These are phyloP conservation scores for Mallotus villosus DNA, from an alignment of 2,797 vertebrate species.

Conservation along the genomic window DNA sequence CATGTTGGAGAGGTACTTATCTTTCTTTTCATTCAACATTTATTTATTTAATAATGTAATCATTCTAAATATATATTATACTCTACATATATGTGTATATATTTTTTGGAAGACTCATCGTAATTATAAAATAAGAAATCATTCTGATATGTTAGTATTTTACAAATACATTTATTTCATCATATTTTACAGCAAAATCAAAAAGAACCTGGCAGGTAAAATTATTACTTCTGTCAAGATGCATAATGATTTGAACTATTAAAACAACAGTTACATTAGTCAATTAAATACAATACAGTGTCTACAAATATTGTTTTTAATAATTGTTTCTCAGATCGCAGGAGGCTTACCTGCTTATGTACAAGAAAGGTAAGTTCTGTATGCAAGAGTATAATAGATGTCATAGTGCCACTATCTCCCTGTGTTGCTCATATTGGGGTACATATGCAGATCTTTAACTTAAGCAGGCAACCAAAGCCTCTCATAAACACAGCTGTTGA, in stretches of 20 bases:
- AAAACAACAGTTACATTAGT: background rate
- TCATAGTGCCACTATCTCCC: too few relatives aligned
- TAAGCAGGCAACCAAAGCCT: too few relatives aligned
- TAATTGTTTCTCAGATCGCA: constrained; percentile 30
- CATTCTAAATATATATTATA: too few relatives aligned
- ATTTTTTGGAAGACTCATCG: background rate
- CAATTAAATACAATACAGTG: background rate
- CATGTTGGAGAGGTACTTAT: constrained; percentile 47
- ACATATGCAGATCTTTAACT: too few relatives aligned
- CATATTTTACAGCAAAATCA: too few relatives aligned
- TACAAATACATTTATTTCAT: background rate
- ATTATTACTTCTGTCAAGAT: background rate
- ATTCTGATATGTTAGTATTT: background rate
- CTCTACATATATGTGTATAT: too few relatives aligned
- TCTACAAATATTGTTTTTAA: too few relatives aligned
- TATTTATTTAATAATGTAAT: background rate
- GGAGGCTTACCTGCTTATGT: constrained; percentile 66
- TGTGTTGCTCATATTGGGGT: too few relatives aligned
- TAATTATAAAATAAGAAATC: background rate
- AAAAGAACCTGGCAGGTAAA: too few relatives aligned
- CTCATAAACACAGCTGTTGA: too few relatives aligned
- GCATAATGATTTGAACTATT: background rate
- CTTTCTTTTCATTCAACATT: background rate
- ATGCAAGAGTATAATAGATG: too few relatives aligned
- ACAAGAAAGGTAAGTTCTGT: constrained; percentile 57